phyloP scores from a whole-genome alignment of 2,888 invertebrate genomes.

The Cyaniris semiargus region DNA sequence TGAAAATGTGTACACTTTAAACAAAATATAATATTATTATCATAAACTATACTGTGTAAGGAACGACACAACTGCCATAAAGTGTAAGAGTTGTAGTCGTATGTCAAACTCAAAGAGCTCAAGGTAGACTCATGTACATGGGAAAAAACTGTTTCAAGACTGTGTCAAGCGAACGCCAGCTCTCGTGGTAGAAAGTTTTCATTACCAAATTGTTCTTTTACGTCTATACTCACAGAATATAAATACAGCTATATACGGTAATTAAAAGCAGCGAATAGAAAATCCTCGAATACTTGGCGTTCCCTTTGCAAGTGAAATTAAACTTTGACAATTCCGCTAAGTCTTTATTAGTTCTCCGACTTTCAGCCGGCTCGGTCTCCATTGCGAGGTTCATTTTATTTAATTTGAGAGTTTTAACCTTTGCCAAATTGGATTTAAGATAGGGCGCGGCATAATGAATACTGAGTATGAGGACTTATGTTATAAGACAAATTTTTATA shows the following conservation, averaged over 20 bases:
- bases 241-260: conserved; percentile 2
- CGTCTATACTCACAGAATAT: background rate
- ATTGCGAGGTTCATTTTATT: conserved; percentile 20
- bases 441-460: background rate
- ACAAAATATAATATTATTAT: too few species aligned
- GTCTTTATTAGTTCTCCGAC: conserved; percentile 22
- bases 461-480: background rate
- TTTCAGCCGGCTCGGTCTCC: conserved; percentile 8
- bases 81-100: too few species aligned
- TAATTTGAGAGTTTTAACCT: conserved; percentile 28
- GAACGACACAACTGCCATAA: too few species aligned
- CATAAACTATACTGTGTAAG: too few species aligned
- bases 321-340: conserved; percentile 30
- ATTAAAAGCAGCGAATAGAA: conserved; percentile 22
- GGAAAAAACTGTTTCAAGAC: too few species aligned
- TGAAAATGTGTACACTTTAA: too few species aligned
- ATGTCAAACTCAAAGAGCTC: too few species aligned
- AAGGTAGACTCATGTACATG: too few species aligned
- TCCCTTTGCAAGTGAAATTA: conserved; percentile 27
- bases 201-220: background rate
- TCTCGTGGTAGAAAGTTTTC: background rate
- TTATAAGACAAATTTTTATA: background rate
- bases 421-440: conserved; percentile 11
- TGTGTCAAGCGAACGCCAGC: background rate
- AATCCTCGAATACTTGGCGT: conserved; percentile 14